Base-by-base conservation (phyloP, 2,888 invertebrate species). In the Frankliniella intonsa region DNA sequence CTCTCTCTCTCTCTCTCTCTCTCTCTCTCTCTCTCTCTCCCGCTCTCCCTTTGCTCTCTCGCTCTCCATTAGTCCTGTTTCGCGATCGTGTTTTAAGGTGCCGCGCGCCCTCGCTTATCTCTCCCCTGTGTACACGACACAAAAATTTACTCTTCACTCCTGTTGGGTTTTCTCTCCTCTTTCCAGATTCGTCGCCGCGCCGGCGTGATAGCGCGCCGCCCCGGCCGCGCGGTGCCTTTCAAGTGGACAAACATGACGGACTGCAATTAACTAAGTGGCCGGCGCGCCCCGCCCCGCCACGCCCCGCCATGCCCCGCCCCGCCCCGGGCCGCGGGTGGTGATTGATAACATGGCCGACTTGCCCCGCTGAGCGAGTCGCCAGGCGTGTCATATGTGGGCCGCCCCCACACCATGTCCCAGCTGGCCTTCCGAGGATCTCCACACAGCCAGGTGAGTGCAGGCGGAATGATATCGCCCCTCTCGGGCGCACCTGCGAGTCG, bases 401-500 rank as follows among this genome's bases (percentile, higher is more conserved):
- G 90, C 90, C 89, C 89, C 88, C 90, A 89, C 90, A 91, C 87
- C 90, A 91, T 91, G 91, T 91, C 91, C 91, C 91, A 91, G 90
- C 91, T 91, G 90, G 90, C 91, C 87, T 90, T 91, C 88, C 89
- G 91, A 89, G 90, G 91, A 90, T 91, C 91, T 87, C 91, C 91
- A 88, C 91, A 89, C 89, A 90, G 90, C 88, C 91, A 91, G 91
- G 91, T 92, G 88, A 86, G 88, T 22, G 11, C 62, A 62, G 62
- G 62, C 62, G 62, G 62, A n/a, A 12, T 55, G 55, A 12, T 12
- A 17, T 12, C 55, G 55, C 14, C 14, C 55, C 17, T 12, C 69
- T 19, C n/a, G 69, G 11, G 22, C n/a, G 69, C 69, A n/a, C 11
- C 69, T 19, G 8, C 69, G 22, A 22, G 69, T 19, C 69, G 11